Evolutionary conservation across 2,888 invertebrate species (phyloP), one percentile per base, ranked within the genome.

Genomic region (Caradrina kadenii): DNA sequence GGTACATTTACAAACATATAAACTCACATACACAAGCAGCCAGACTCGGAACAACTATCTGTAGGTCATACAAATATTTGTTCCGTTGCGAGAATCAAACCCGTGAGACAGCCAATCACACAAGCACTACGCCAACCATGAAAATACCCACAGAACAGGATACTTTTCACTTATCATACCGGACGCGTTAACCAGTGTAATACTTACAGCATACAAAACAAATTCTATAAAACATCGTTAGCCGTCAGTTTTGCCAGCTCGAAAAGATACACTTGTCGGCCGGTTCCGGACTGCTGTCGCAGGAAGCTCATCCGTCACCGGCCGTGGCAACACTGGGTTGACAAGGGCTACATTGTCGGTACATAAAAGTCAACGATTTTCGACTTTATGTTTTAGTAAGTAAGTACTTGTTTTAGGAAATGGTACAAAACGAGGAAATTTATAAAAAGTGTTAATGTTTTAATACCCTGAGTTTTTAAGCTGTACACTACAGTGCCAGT

Each of bases 221-320:
- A 66, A 58, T 78, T 54, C 66, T 56, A 62, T 31, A 66, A 54
- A 76, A 52, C 19, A 17, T 63, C 63, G 61, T 73, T 63, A 66
- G 39, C 35, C 53, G 60, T 61, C 63, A 64, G 60, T 56, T 56
- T 62, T 67, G 61, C 81, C 53, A 76, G 52, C 60, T 45, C 35
- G n/a, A 63, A 72, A 63, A 72, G 62, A 69, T 73, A 78, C 67
- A 65, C 58, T 71, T 66, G 79, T 74, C 31, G 61, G 53, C 54
- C 56, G 55, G 61, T 76, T 77, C 81, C 81, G 73, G 66, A 62
- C 69, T 73, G 59, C 70, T 72, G 73, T 71, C 59, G 45, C 62
- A 76, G 81, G 81, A 82, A 76, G 60, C 79, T 66, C 76, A 81
- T 83, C 73, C 76, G 83, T 82, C 82, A 81, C 63, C 7, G 21